Conservation (phyloP, 2,888 invertebrate genomes). For the Catocala nupta region DNA sequence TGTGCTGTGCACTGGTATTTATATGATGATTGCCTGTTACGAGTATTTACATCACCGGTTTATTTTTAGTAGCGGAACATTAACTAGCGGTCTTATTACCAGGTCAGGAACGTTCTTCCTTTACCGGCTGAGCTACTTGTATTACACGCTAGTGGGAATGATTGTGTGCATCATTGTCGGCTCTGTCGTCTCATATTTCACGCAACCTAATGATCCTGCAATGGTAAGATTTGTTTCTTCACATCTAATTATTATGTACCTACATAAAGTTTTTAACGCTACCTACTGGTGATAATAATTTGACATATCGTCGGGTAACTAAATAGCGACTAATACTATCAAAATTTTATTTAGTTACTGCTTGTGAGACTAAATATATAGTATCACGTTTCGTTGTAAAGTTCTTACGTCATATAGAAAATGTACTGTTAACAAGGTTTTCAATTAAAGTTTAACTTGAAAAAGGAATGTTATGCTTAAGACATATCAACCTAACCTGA, state of each 20-base stretch:
- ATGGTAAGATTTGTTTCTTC: slow-evolving; percentile 68
- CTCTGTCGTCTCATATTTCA: slow-evolving; percentile 90
- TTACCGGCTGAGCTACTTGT: slow-evolving; percentile 92
- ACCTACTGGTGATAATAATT: too few species aligned
- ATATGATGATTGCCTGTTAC: background rate
- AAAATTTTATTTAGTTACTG: too few species aligned
- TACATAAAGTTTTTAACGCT: too few species aligned
- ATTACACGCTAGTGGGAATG: slow-evolving; percentile 92
- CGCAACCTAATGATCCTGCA: slow-evolving; percentile 88
- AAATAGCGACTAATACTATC: too few species aligned
- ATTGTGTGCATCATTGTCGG: slow-evolving; percentile 89
- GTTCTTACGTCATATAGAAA: too few species aligned
- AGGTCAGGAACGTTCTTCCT: slow-evolving; percentile 89
- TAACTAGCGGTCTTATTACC: slow-evolving; percentile 41
- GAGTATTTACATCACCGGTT: slow-evolving; percentile 22
- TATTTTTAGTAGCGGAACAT: slow-evolving; percentile 30
- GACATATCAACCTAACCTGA: too few species aligned
- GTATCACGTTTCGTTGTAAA: too few species aligned
- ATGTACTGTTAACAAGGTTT: too few species aligned
- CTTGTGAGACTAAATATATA: too few species aligned
- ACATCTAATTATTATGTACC: background rate
- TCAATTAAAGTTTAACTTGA: too few species aligned
- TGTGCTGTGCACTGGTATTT: slow-evolving; percentile 18
- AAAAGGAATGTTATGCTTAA: too few species aligned
- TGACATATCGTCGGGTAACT: too few species aligned